Base-by-base conservation (phyloP, 1,140 invertebrate species). In the Orussus abietinus region DNA sequence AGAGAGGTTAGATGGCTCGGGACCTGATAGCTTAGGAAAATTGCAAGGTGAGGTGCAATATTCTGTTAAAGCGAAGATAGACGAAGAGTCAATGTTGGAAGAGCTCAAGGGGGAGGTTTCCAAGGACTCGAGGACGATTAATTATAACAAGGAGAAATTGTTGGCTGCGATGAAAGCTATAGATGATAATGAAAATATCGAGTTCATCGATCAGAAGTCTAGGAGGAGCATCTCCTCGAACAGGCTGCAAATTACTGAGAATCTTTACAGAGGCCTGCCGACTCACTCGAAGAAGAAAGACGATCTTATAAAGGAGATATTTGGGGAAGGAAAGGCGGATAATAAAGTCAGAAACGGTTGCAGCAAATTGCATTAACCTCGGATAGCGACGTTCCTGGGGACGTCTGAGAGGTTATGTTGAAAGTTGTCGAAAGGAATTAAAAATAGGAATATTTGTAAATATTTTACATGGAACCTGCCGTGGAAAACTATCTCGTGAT, bases 151-250 rank as follows among this genome's bases (percentile, higher is more conserved):
- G 51, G 71, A 75, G 11, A 79, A 81, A 55, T 57, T 84, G 12
- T 62, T 84, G 36, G 80, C 80, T 10, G 76, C 79, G 1, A 70
- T 84, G 42, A 79, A 79, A 53, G 80, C 78, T 10, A 84, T 83
- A 34, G 82, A 84, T 56, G 69, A 78, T 49, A 78, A 76, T 18
- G 77, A 79, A 32, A 75, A 74, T 42, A 62, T 77, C 21, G 76
- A 77, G 21, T 62, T 62, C 50, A 17, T 53, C 29, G 37, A 62
- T 48, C 51, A 59, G 42, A 62, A 56, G 39, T 35, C 38, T 15
- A 38, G 39, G 22, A 45, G 34, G 39, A 49, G 55, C 21, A 62
- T 42, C 26, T 35, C 38, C 1, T 37, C 21, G 11, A 58, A 37
- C 15, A 55, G 57, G 36, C 60, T 59, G 6, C 59, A 66, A 46